Conservation (phyloP, 2,888 invertebrate species). For the Furcula furcula region DNA sequence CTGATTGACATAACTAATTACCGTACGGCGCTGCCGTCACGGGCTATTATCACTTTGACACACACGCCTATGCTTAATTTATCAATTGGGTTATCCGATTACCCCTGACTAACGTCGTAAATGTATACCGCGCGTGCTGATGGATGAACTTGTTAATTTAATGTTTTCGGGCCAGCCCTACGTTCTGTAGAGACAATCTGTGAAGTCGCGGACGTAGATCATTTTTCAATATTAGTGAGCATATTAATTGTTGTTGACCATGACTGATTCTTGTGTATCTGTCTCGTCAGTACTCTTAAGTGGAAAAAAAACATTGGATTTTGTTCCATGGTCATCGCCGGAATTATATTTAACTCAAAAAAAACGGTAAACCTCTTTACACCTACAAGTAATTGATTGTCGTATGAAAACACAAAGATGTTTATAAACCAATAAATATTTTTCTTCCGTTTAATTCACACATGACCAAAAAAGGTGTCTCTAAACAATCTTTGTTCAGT, state of each 20-base stretch:
- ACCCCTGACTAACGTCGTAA: slow-evolving; percentile 37
- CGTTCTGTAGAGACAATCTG: neutral
- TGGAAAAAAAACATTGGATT: too few species aligned
- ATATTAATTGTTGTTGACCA: neutral
- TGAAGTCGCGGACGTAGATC: neutral
- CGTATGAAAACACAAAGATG: too few species aligned
- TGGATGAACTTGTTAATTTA: slow-evolving; percentile 32
- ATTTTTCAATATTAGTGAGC: neutral
- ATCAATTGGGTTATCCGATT: slow-evolving; percentile 38
- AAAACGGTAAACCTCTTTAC: too few species aligned
- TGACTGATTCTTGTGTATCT: neutral
- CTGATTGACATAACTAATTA: slow-evolving; percentile 17
- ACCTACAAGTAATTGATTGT: too few species aligned
- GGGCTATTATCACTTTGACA: slow-evolving; percentile 30
- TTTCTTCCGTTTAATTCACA: too few species aligned
- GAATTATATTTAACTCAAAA: too few species aligned
- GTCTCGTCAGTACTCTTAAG: neutral
- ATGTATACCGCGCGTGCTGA: slow-evolving; percentile 25
- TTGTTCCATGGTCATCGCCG: too few species aligned
- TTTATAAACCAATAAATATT: too few species aligned
- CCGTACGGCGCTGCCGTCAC: slow-evolving; percentile 6
- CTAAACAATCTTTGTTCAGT: neutral
- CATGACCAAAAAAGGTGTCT: too few species aligned
- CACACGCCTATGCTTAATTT: slow-evolving; percentile 21
- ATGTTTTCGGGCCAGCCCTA: slow-evolving; percentile 14